A percentile compares a stretch with the other conserved stretches of the same genome.
phyloP scores from a whole-genome alignment of 1,140 invertebrate genomes.

The Hycleus phaleratus region DNA sequence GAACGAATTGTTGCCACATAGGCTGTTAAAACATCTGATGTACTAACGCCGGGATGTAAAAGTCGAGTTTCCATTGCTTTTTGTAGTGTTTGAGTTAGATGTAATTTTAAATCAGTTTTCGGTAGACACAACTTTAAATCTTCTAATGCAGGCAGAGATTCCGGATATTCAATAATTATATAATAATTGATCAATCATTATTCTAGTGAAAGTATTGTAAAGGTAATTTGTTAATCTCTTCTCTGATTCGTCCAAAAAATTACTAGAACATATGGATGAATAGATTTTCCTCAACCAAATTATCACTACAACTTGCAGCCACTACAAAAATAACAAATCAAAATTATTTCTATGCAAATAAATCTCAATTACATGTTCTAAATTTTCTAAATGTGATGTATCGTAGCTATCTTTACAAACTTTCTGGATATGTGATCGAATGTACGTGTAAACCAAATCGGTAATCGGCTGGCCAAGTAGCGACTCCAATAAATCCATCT shows the following conservation, averaged over 20 bases:
- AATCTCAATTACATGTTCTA: constrained; percentile 52
- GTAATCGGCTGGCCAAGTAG: constrained; percentile 74
- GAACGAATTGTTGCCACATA: constrained; percentile 93
- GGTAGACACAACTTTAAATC: constrained; percentile 82
- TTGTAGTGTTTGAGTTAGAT: constrained; percentile 71
- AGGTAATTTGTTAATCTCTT: constrained; percentile 77
- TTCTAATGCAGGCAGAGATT: constrained; percentile 86
- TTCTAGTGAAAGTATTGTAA: constrained; percentile 80
- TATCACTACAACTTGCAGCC: constrained; percentile 75
- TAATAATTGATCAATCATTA: constrained; percentile 89
- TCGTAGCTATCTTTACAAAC: constrained; percentile 79
- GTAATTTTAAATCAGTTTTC: constrained; percentile 72
- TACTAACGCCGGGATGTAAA: constrained; percentile 92
- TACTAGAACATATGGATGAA: constrained; percentile 47
- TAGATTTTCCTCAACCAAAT: constrained; percentile 77
- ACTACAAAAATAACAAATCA: constrained; percentile 44
- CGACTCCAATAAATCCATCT: constrained; percentile 70
- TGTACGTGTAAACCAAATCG: constrained; percentile 69
- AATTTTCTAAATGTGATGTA: constrained; percentile 59
- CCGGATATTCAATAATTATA: constrained; percentile 95
- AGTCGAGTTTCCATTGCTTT: constrained; percentile 71
- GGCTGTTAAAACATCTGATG: constrained; percentile 93
- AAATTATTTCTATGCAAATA: not conserved
- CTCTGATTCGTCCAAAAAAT: constrained; percentile 60
- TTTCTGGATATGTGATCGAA: constrained; percentile 69